A percentile compares a stretch with the other conserved stretches of the same genome.
Evolutionary conservation across 53 echinoderm and acorn worm genomes (phyloP).

Genomic region (Temnopleurus reevesii): DNA sequence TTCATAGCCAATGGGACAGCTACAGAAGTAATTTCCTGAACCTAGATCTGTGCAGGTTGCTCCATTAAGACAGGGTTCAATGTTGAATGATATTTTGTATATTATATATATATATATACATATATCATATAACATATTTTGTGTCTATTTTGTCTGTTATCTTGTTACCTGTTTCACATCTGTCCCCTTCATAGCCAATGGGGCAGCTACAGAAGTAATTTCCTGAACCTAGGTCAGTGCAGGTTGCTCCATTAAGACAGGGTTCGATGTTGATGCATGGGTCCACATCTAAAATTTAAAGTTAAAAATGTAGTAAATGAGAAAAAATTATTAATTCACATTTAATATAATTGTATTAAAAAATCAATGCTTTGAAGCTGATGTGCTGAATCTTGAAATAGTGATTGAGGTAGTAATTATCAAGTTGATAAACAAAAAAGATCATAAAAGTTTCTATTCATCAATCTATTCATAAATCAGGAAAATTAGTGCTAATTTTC

Average conservation of each 20-base stretch:
- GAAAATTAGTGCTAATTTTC: too few species aligned
- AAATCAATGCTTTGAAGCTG: too few species aligned
- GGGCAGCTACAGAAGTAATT: constrained; percentile 76
- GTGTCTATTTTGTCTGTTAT: not conserved
- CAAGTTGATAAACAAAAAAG: too few species aligned
- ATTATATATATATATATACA: too few species aligned
- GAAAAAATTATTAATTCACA: too few species aligned
- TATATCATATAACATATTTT: too few species aligned
- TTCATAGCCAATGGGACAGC: constrained; percentile 72
- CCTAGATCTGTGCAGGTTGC: constrained; percentile 75
- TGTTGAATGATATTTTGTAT: too few species aligned
- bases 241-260: constrained; percentile 76
- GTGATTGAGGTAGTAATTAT: too few species aligned
- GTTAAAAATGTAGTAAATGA: not conserved
- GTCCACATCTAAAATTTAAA: constrained; percentile 64
- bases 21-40: constrained; percentile 68
- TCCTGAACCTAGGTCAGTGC: constrained; percentile 70
- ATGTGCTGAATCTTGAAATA: too few species aligned
- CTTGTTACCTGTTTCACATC: constrained; percentile 53
- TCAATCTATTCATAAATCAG: too few species aligned
- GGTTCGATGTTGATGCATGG: constrained; percentile 60
- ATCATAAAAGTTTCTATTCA: too few species aligned
- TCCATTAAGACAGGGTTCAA: constrained; percentile 70
- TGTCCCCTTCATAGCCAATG: constrained; percentile 69
- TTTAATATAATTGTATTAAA: too few species aligned